Percentiles rank a stretch among this genome's conserved stretches.
Conservation (phyloP, 2,888 invertebrate species). For the Orgyia antiqua region DNA sequence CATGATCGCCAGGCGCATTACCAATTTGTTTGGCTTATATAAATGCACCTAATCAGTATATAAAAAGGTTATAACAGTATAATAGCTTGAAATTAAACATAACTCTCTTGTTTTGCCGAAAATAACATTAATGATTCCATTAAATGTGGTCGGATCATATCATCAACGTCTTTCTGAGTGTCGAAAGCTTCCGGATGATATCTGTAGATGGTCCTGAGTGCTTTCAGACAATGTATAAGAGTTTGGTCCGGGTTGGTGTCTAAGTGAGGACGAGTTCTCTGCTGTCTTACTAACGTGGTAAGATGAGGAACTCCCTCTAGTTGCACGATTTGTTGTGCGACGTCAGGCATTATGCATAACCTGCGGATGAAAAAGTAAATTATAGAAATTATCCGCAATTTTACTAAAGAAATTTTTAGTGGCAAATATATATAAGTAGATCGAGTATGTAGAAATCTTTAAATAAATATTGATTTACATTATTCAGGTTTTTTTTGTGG, state of each 20-base stretch:
- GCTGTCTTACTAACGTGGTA: slow-evolving; percentile 82
- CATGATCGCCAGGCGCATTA: no score
- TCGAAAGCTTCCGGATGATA: slow-evolving; percentile 58
- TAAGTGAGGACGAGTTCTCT: slow-evolving; percentile 50
- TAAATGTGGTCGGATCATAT: slow-evolving; percentile 85
- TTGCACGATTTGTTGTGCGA: slow-evolving; percentile 83
- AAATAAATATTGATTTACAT: no score
- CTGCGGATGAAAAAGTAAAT: slow-evolving; percentile 43
- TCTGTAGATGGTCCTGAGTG: slow-evolving; percentile 66
- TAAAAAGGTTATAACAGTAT: no score
- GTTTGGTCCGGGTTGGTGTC: slow-evolving; percentile 65
- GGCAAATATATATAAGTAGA: no score
- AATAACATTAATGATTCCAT: slow-evolving; percentile 89
- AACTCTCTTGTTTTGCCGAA: slow-evolving; percentile 88
- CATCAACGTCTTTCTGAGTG: slow-evolving; percentile 80
- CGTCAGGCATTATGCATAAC: slow-evolving; percentile 82
- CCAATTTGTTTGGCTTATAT: no score
- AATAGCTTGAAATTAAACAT: no score
- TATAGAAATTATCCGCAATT: slow-evolving; percentile 1
- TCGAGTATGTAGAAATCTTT: no score
- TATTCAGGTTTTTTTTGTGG: no score
- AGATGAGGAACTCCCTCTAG: slow-evolving; percentile 82
- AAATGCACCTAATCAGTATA: no score
- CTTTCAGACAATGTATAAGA: slow-evolving; percentile 65
- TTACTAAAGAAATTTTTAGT: no score